Conservation (phyloP, 2,888 invertebrate species). For the Crioceris asparagi region DNA sequence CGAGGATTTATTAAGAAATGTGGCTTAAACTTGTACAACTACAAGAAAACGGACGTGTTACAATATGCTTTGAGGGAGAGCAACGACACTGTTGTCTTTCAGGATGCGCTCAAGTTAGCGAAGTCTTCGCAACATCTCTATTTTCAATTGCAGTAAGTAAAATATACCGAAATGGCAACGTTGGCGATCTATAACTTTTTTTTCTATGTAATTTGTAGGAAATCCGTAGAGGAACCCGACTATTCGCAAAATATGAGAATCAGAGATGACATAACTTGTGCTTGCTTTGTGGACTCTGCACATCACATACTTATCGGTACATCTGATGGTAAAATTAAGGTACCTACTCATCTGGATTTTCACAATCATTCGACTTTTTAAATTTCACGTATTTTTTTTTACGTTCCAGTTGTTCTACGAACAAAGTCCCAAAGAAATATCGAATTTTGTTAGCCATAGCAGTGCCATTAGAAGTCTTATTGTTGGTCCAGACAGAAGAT, state of each 20-base stretch:
- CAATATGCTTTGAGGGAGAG: constrained; percentile 59
- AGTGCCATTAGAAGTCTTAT: constrained; percentile 43
- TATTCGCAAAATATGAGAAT: constrained; percentile 45
- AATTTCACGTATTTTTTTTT: constrained; percentile 5
- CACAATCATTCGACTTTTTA: not conserved
- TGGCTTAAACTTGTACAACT: constrained; percentile 51
- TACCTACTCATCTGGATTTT: no score
- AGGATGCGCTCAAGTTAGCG: constrained; percentile 39
- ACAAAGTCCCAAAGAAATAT: constrained; percentile 43
- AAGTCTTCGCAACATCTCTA: constrained; percentile 44
- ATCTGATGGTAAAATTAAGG: constrained; percentile 39
- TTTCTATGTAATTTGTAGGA: constrained; percentile 14
- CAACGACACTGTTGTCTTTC: constrained; percentile 46
- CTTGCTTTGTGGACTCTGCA: constrained; percentile 43
- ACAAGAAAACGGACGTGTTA: constrained; percentile 52
- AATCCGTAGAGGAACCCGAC: constrained; percentile 23
- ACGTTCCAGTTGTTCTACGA: constrained; percentile 48
- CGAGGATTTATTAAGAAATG: constrained; percentile 50
- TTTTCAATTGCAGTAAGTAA: constrained; percentile 49
- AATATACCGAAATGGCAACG: no score
- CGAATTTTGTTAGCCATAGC: constrained; percentile 40
- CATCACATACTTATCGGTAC: constrained; percentile 41
- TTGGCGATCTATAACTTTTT: no score
- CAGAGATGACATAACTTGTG: constrained; percentile 44
- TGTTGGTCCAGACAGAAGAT: constrained; percentile 42